Percentiles rank a stretch among this genome's conserved stretches.
phyloP scores from a whole-genome alignment of 2,888 invertebrate species.

The Crioceris asparagi region DNA sequence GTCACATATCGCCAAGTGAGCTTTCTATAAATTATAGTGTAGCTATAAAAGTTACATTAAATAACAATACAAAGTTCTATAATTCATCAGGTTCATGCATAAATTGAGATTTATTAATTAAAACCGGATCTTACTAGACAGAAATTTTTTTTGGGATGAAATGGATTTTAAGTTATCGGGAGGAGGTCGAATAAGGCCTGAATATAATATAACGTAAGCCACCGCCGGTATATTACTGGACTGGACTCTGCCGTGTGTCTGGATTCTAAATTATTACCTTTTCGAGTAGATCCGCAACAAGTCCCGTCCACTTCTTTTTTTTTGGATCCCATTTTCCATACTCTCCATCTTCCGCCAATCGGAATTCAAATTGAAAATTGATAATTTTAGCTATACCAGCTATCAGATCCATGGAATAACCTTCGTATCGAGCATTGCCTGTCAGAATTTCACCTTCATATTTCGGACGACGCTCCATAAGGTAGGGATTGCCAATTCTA shows the following conservation, averaged over 20 bases:
- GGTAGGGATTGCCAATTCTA: conserved; percentile 63
- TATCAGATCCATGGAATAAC: conserved; percentile 86
- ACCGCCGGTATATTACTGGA: no score
- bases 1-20: conserved; percentile 91
- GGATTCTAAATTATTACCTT: conserved; percentile 43
- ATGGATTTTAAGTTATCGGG: no score
- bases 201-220: no score
- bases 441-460: conserved; percentile 46
- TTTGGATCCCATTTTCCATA: conserved; percentile 59
- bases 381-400: conserved; percentile 23
- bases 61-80: no score
- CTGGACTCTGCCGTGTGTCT: no score
- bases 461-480: conserved; percentile 45
- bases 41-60: no score
- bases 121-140: no score
- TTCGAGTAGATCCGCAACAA: conserved; percentile 63
- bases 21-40: conserved; percentile 57
- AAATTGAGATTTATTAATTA: no score
- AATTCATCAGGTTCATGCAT: no score
- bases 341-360: conserved; percentile 54
- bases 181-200: no score
- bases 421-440: conserved; percentile 73
- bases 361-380: conserved; percentile 38
- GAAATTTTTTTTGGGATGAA: no score
- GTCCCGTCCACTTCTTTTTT: conserved; percentile 67